Percentiles rank a stretch among this genome's conserved stretches.
These are phyloP conservation scores for Brachypteracias leptosomus DNA, from an alignment of 2,113 vertebrate genomes.

Conservation along the genomic window DNA sequence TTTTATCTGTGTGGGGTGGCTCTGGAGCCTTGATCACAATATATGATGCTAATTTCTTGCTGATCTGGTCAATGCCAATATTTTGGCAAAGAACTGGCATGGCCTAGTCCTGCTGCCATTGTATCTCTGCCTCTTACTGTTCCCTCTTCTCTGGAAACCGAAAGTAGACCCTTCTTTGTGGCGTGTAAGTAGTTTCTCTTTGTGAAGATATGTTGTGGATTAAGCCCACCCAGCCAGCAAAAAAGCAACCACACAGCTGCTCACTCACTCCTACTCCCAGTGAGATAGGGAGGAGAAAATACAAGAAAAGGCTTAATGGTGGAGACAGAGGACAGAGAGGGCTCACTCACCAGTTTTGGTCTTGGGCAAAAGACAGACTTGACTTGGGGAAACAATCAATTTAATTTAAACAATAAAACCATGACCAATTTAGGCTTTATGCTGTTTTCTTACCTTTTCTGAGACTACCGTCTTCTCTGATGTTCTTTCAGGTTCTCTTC, in stretches of 20 bases:
- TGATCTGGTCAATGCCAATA: background rate
- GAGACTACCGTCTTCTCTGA: background rate
- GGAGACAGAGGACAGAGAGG: too few species aligned
- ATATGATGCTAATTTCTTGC: background rate
- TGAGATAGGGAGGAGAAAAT: too few species aligned
- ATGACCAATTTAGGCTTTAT: background rate
- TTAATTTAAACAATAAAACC: too few species aligned
- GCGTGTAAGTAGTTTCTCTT: background rate
- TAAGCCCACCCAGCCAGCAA: too few species aligned
- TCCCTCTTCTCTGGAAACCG: background rate
- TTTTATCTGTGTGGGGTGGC: background rate
- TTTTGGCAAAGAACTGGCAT: background rate
- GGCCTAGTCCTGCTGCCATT: background rate
- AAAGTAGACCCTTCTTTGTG: background rate
- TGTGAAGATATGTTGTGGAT: background rate
- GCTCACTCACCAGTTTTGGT: too few species aligned
- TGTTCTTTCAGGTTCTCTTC: background rate
- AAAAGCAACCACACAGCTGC: too few species aligned
- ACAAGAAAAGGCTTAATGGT: too few species aligned
- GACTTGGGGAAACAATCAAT: too few species aligned
- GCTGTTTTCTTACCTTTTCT: background rate
- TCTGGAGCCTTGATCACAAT: background rate
- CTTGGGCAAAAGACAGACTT: too few species aligned
- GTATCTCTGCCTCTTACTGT: background rate
- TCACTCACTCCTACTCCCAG: too few species aligned